A percentile compares a stretch with the other conserved stretches of the same genome.
These are phyloP conservation scores for Anhinga anhinga DNA, from an alignment of 2,113 vertebrate species.

Conservation along the genomic window DNA sequence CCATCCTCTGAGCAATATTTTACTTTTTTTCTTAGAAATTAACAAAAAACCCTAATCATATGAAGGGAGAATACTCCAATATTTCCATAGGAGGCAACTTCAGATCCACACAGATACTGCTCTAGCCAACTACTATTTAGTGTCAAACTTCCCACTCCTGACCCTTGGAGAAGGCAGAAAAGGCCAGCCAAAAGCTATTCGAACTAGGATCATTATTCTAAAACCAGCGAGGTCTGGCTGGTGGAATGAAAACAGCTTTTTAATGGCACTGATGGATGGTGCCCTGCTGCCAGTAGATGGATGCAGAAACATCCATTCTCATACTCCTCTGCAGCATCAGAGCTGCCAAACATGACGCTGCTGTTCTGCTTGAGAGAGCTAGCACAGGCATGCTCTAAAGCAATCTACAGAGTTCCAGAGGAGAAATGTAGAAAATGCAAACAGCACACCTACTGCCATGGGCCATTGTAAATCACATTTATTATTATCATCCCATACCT, in stretches of 20 bases:
- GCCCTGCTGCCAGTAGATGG: background rate
- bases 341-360: background rate
- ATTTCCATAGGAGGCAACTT: background rate
- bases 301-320: background rate
- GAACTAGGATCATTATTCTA: background rate
- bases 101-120: background rate
- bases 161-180: background rate
- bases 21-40: background rate
- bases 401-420: background rate
- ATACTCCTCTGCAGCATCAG: background rate
- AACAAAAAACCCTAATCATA: background rate
- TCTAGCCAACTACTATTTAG: background rate
- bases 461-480: background rate
- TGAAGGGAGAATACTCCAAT: background rate
- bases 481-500: background rate
- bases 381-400: background rate
- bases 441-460: background rate
- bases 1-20: background rate
- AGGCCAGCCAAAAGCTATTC: background rate
- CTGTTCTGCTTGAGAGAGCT: background rate
- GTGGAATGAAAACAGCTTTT: background rate
- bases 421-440: background rate
- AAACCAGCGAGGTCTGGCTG: background rate
- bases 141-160: background rate
- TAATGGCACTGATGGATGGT: background rate